Evolutionary conservation across 2,797 vertebrate genomes (phyloP).

Genomic region (Danio albolineatus): DNA sequence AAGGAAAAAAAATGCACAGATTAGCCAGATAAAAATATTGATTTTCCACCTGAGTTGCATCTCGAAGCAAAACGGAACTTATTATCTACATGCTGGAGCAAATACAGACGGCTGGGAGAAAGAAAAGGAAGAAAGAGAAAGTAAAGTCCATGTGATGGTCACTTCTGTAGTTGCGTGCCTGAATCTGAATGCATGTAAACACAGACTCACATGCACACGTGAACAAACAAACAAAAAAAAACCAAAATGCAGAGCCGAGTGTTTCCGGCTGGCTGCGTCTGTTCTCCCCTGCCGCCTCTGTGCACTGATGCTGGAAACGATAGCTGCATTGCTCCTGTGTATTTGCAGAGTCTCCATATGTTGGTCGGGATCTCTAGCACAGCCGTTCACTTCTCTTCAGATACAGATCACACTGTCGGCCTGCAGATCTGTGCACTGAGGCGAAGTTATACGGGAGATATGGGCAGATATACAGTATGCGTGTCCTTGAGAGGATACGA

Average conservation of each 20-base stretch:
- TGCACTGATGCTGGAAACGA: slow-evolving; percentile 76
- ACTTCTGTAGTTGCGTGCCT: neutral
- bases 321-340: slow-evolving; percentile 67
- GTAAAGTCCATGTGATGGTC: neutral
- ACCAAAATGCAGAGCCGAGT: slow-evolving; percentile 65
- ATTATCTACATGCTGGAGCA: slow-evolving; percentile 59
- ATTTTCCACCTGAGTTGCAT: slow-evolving; percentile 31
- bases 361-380: slow-evolving; percentile 20
- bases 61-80: slow-evolving; percentile 54
- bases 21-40: slow-evolving; percentile 46
- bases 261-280: slow-evolving; percentile 65
- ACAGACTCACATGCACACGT: slow-evolving; percentile 3
- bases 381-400: slow-evolving; percentile 5
- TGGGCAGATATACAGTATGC: neutral
- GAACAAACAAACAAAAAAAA: slow-evolving; percentile 13
- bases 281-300: slow-evolving; percentile 67
- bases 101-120: neutral
- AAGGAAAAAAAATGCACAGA: slow-evolving; percentile 4
- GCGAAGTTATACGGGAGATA: neutral
- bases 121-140: neutral
- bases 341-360: slow-evolving; percentile 48
- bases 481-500: neutral
- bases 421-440: slow-evolving; percentile 13
- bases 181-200: slow-evolving; percentile 1
- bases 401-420: slow-evolving; percentile 17